phyloP scores from a whole-genome alignment of 2,888 invertebrate species.

The Prenolepis imparis region DNA sequence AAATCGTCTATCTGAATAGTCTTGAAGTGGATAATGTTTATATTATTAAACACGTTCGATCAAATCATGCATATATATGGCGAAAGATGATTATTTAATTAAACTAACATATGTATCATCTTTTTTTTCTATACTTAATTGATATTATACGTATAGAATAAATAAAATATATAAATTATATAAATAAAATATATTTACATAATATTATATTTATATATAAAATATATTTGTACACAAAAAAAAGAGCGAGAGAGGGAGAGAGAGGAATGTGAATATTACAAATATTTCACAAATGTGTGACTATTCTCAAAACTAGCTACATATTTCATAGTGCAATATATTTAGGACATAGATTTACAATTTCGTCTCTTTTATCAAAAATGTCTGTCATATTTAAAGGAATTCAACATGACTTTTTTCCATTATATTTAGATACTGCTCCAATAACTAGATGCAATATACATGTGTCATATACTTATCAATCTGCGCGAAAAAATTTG shows the following conservation, averaged over 20 bases:
- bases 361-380: neutral
- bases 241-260: neutral
- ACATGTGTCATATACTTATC: neutral
- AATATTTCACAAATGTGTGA: neutral
- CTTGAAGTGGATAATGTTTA: constrained; percentile 18
- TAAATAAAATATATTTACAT: neutral
- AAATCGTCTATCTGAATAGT: neutral
- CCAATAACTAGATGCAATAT: neutral
- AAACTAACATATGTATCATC: neutral
- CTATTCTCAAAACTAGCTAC: neutral
- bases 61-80: neutral
- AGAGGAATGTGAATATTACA: neutral
- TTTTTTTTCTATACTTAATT: neutral
- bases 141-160: neutral
- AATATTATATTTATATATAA: neutral
- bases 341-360: neutral
- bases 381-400: neutral
- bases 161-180: neutral
- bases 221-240: neutral
- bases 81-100: constrained; percentile 3
- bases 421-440: neutral
- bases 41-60: constrained; percentile 20
- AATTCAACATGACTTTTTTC: neutral
- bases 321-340: neutral
- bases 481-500: neutral